These are phyloP conservation scores for Pasiphila rectangulata DNA, from an alignment of 2,888 invertebrate species.

Conservation along the genomic window DNA sequence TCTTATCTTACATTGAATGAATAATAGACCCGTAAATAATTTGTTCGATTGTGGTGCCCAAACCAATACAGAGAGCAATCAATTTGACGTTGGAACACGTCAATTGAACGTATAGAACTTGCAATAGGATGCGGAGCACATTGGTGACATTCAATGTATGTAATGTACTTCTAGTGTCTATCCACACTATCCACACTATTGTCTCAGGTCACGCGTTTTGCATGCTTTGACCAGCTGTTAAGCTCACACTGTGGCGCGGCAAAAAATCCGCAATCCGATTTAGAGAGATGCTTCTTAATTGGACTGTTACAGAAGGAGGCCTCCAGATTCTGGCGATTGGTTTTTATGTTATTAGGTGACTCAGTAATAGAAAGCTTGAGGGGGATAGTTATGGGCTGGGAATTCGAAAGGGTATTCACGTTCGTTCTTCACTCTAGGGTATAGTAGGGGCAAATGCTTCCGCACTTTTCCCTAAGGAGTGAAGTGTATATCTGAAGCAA, in stretches of 20 bases:
- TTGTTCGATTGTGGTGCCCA: no score
- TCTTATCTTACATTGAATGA: no score
- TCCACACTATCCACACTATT: no score
- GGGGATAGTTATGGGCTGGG: background rate
- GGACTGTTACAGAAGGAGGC: slow-evolving; percentile 22
- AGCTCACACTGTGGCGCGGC: slow-evolving; percentile 2
- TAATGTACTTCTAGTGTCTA: no score
- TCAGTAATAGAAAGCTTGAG: slow-evolving; percentile 12
- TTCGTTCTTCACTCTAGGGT: slow-evolving; percentile 1
- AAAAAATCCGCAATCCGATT: slow-evolving; percentile 19
- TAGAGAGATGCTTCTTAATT: slow-evolving; percentile 25
- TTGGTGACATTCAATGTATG: no score
- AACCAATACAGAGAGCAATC: no score
- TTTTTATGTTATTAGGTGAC: slow-evolving; percentile 23
- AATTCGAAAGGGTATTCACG: slow-evolving; percentile 1
- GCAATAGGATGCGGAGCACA: no score
- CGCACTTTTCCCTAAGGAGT: background rate
- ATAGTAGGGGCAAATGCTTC: background rate
- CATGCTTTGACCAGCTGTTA: background rate
- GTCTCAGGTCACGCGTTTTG: no score
- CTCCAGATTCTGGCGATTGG: slow-evolving; percentile 15
- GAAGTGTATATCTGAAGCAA: background rate
- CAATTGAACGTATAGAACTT: no score
- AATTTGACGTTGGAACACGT: no score
- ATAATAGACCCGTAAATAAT: no score